Evolutionary conservation across 2,113 vertebrate species (phyloP).

Genomic region (Muscicapa adusta): DNA sequence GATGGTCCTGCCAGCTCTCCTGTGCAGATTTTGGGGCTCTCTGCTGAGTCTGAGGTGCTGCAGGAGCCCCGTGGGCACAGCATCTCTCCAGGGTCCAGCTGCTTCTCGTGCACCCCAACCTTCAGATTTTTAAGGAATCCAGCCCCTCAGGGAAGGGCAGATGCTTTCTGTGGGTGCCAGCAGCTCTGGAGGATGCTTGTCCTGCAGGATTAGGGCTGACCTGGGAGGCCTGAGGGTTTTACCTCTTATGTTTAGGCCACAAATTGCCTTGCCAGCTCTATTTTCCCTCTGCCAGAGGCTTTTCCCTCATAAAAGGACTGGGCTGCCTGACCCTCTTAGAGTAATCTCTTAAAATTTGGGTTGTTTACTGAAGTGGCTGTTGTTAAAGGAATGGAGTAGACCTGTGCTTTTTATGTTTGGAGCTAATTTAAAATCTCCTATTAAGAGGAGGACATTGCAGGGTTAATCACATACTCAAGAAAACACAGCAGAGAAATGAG

Average conservation of each 20-base stretch:
- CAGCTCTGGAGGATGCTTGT: neutral
- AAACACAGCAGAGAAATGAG: neutral
- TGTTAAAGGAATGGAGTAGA: neutral
- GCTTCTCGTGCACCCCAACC: fast-evolving
- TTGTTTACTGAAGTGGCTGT: neutral
- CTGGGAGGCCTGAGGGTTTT: neutral
- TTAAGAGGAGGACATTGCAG: neutral
- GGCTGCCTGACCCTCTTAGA: fast-evolving
- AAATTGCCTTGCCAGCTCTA: neutral
- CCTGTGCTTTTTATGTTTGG: neutral
- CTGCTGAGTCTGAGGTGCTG: no score
- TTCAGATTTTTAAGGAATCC: neutral
- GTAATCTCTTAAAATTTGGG: neutral
- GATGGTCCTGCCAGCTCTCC: neutral
- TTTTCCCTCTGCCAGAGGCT: neutral
- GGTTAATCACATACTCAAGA: neutral
- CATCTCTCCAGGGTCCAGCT: neutral
- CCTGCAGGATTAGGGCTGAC: neutral
- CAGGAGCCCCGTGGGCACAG: neutral
- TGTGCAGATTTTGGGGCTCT: neutral
- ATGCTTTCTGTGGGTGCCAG: neutral
- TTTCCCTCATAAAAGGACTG: neutral
- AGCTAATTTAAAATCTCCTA: neutral
- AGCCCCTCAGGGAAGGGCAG: neutral
- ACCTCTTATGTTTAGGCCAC: neutral